A percentile compares a stretch with the other conserved stretches of the same genome.
Conservation (phyloP, 64 coral and sea anemone species). For the Stichodactyla mertensii region DNA sequence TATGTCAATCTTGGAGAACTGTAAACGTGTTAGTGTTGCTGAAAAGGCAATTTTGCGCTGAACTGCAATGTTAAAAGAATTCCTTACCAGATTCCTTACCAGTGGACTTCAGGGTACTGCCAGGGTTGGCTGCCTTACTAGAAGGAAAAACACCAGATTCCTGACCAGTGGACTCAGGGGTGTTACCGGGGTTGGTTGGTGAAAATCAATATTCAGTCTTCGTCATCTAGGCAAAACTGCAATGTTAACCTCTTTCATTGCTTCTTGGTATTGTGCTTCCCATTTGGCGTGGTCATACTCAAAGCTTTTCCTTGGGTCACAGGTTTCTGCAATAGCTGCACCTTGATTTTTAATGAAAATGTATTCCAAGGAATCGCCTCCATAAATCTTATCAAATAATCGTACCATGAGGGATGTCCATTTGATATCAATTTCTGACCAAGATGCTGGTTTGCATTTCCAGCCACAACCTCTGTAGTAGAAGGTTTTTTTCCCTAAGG, state of each 20-base stretch:
- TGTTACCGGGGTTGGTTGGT: background rate
- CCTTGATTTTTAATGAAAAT: slow-evolving; percentile 32
- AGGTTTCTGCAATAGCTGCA: slow-evolving; percentile 20
- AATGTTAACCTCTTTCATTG: background rate
- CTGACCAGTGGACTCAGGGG: background rate
- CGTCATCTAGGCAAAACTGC: slow-evolving; percentile 2
- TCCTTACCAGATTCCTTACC: no score
- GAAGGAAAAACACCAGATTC: background rate
- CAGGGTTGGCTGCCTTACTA: background rate
- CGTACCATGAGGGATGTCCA: slow-evolving; percentile 25
- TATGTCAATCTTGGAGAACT: slow-evolving; percentile 6
- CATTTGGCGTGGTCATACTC: slow-evolving; percentile 3
- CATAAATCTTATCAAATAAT: slow-evolving; percentile 51
- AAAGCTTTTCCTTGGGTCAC: background rate
- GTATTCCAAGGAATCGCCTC: slow-evolving; percentile 37
- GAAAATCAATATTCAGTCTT: slow-evolving; percentile 1
- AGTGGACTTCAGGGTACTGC: no score
- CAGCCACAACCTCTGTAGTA: slow-evolving; percentile 27
- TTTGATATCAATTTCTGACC: slow-evolving; percentile 13
- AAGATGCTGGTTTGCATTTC: background rate
- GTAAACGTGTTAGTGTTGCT: background rate
- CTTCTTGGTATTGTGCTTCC: slow-evolving; percentile 6
- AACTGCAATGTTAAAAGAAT: background rate
- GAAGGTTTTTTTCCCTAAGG: slow-evolving; percentile 18
- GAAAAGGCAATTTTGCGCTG: background rate